phyloP scores from a whole-genome alignment of 2,888 invertebrate genomes.

The Troides helena region DNA sequence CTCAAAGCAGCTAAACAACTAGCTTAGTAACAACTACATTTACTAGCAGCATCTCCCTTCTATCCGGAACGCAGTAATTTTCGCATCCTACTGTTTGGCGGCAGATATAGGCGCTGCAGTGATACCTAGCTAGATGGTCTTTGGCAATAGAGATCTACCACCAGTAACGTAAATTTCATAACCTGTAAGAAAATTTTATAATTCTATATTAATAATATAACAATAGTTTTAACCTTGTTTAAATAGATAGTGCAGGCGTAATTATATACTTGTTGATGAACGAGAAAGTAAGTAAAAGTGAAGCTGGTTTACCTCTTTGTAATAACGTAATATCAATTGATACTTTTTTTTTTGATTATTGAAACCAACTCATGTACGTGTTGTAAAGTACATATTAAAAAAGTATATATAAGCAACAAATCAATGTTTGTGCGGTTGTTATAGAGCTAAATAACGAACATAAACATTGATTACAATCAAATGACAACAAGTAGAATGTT shows the following conservation, averaged over 20 bases:
- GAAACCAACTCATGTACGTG: not conserved
- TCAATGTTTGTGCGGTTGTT: not conserved
- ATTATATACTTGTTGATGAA: slow-evolving; percentile 11
- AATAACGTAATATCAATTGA: slow-evolving; percentile 10
- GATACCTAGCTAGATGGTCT: no score
- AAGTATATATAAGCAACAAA: not conserved
- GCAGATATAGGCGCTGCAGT: no score
- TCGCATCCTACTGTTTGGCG: no score
- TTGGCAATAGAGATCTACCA: no score
- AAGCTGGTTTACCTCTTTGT: slow-evolving; percentile 11
- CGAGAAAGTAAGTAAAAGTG: slow-evolving; percentile 26
- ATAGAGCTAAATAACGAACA: not conserved
- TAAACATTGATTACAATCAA: not conserved
- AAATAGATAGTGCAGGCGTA: not conserved
- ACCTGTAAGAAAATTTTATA: no score
- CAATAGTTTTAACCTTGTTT: not conserved
- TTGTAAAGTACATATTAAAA: not conserved
- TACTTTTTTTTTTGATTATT: slow-evolving; percentile 4
- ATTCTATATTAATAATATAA: no score
- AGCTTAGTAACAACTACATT: no score
- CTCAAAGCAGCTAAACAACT: no score
- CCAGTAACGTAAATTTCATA: no score
- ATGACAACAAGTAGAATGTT: not conserved
- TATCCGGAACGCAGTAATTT: no score
- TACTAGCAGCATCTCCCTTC: no score